Percentiles rank a stretch among this genome's conserved stretches.
phyloP scores from a whole-genome alignment of 1,140 invertebrate species.

The Zaprionus vittiger region DNA sequence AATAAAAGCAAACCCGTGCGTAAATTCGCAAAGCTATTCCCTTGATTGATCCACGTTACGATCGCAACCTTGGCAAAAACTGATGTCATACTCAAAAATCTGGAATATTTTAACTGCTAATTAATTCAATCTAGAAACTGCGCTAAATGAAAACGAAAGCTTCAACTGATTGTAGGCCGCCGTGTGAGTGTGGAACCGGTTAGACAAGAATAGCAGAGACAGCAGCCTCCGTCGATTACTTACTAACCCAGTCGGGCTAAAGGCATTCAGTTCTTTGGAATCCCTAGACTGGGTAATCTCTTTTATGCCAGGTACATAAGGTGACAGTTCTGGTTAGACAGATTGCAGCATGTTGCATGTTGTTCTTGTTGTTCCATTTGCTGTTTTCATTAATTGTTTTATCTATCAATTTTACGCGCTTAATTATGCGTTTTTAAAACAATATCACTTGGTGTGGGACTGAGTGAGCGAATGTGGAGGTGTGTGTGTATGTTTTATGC shows the following conservation, averaged over 20 bases:
- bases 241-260: constrained; percentile 62
- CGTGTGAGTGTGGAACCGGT: constrained; percentile 56
- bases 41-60: not conserved
- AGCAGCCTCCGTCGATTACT: constrained; percentile 11
- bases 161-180: constrained; percentile 45
- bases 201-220: constrained; percentile 34
- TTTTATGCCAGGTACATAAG: constrained; percentile 15
- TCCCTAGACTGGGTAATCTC: constrained; percentile 44
- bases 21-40: constrained; percentile 13
- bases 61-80: constrained; percentile 13
- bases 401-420: constrained; percentile 68
- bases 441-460: constrained; percentile 24
- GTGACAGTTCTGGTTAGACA: constrained; percentile 54
- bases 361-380: constrained; percentile 61
- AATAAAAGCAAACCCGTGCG: not conserved
- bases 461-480: constrained; percentile 21
- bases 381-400: constrained; percentile 77
- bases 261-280: constrained; percentile 45
- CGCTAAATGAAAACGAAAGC: constrained; percentile 62
- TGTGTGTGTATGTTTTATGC: constrained; percentile 40
- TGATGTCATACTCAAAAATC: constrained; percentile 41
- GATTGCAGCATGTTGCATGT: constrained; percentile 66
- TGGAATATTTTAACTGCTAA: constrained; percentile 49
- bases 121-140: constrained; percentile 37
- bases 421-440: constrained; percentile 65